phyloP scores from a whole-genome alignment of 2,113 vertebrate genomes.

The Talpa occidentalis region DNA sequence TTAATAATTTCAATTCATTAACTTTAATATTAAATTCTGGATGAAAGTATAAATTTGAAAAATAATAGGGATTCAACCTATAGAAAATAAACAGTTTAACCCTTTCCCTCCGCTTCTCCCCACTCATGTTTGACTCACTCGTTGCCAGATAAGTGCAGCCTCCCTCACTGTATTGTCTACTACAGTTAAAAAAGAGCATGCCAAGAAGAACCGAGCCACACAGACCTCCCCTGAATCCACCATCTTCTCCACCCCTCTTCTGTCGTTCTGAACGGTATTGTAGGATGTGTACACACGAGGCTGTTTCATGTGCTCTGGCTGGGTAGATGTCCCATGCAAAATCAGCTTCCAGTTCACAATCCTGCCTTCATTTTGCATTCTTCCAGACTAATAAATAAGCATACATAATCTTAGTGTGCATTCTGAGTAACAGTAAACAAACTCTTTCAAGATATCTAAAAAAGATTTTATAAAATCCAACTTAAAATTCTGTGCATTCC shows the following conservation, averaged over 20 bases:
- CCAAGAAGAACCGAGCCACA: neutral
- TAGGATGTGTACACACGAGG: constrained; percentile 96
- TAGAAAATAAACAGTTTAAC: neutral
- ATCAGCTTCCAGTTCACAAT: constrained; percentile 97
- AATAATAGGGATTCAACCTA: neutral
- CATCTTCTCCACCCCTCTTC: constrained; percentile 95
- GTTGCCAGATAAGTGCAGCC: neutral
- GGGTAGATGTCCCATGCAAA: constrained; percentile 94
- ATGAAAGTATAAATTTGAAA: neutral
- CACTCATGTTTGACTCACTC: neutral
- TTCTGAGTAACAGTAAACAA: neutral
- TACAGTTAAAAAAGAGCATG: neutral
- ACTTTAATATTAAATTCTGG: constrained; percentile 8
- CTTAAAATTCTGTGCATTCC: neutral
- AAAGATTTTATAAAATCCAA: constrained; percentile 29
- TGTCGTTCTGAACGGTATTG: constrained; percentile 97
- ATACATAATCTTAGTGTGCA: neutral
- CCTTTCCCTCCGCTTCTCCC: neutral
- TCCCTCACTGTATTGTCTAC: neutral
- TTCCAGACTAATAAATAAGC: constrained; percentile 90
- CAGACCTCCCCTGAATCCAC: constrained; percentile 89
- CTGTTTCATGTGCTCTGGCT: constrained; percentile 94
- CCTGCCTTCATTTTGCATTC: constrained; percentile 95
- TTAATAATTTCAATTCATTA: neutral
- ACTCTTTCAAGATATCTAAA: neutral